phyloP scores from a whole-genome alignment of 2,888 invertebrate species.

The Hoplodrina ambigua region DNA sequence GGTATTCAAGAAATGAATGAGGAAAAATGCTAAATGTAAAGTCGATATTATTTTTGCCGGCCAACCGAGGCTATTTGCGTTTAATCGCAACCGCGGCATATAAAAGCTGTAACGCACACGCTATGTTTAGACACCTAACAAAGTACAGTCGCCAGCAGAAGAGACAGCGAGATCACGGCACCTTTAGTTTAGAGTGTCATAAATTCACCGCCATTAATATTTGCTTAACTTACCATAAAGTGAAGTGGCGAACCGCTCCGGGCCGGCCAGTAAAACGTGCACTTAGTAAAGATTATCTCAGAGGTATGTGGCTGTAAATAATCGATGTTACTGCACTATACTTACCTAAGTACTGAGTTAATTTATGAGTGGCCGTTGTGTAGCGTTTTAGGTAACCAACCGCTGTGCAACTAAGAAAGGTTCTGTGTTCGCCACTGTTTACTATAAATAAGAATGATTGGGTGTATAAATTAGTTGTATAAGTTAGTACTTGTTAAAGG shows the following conservation, averaged over 20 bases:
- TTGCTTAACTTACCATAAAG: constrained; percentile 84
- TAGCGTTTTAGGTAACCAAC: constrained; percentile 57
- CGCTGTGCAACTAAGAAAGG: constrained; percentile 57
- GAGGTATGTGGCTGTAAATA: constrained; percentile 78
- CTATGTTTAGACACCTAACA: constrained; percentile 54
- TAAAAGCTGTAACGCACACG: constrained; percentile 25
- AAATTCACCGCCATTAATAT: constrained; percentile 83
- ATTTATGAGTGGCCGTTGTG: constrained; percentile 72
- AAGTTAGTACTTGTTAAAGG: not conserved
- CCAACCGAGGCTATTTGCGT: not conserved
- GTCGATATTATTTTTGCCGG: not conserved
- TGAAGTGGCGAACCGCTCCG: constrained; percentile 73
- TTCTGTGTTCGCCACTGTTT: constrained; percentile 39
- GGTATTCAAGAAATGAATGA: not conserved
- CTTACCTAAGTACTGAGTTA: constrained; percentile 67
- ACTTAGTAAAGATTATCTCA: constrained; percentile 82
- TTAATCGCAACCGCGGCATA: constrained; percentile 26
- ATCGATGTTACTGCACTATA: constrained; percentile 74
- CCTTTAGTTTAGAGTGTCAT: constrained; percentile 74
- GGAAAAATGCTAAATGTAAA: not conserved
- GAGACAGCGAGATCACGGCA: constrained; percentile 65
- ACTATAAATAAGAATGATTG: constrained; percentile 30
- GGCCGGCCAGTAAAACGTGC: constrained; percentile 70
- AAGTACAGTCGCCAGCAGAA: constrained; percentile 62
- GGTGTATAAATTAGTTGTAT: constrained; percentile 39